These are phyloP conservation scores for Hyposoter dolosus DNA, from an alignment of 2,888 invertebrate species.

Conservation along the genomic window DNA sequence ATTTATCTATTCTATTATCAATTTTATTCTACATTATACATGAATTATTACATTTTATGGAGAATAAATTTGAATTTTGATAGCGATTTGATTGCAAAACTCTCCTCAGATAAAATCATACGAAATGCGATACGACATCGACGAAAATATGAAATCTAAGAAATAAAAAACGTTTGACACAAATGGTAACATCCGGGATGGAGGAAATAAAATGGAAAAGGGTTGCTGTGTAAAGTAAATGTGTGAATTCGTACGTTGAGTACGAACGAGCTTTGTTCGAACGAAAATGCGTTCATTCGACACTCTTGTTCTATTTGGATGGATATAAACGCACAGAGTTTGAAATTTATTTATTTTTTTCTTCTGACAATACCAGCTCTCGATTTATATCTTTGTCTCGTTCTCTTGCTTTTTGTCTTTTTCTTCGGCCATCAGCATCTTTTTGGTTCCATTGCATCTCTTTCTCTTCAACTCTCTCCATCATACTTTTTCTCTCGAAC, in stretches of 20 bases:
- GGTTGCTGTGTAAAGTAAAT: background rate
- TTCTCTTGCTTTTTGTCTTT: background rate
- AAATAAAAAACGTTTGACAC: background rate
- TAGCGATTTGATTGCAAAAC: background rate
- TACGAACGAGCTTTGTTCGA: background rate
- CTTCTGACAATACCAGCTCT: conserved; percentile 48
- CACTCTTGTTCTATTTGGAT: background rate
- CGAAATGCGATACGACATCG: background rate
- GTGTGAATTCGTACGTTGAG: conserved; percentile 3
- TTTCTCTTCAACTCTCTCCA: conserved; percentile 31
- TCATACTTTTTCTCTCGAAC: conserved; percentile 16
- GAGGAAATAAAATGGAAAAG: background rate
- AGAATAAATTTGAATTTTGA: too few relatives aligned
- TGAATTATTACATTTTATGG: too few relatives aligned
- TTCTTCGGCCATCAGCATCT: conserved; percentile 30
- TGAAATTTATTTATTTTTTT: conserved; percentile 31
- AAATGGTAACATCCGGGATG: conserved; percentile 8
- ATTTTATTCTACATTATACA: too few relatives aligned
- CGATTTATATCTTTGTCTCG: conserved; percentile 66
- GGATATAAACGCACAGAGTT: background rate
- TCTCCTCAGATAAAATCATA: background rate
- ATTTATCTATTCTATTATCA: too few relatives aligned
- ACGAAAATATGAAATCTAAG: background rate
- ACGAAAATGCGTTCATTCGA: background rate
- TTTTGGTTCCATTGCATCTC: conserved; percentile 52